Base-by-base conservation (phyloP, 2,888 invertebrate genomes). In the Andrena marginata region DNA sequence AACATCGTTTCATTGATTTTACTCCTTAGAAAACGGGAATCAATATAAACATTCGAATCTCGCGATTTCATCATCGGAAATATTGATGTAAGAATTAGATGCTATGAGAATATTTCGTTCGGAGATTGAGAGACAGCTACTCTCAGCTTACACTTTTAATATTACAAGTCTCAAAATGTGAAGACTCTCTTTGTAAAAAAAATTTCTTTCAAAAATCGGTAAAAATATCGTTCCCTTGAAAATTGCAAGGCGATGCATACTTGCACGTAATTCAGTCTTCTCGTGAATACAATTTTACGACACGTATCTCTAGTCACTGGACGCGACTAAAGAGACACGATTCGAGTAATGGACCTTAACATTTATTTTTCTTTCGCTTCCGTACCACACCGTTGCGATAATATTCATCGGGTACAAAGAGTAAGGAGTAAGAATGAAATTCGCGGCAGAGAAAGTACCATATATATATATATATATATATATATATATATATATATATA, bases 191-290 rank as follows among this genome's bases (percentile, higher is more conserved):
- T 73, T 35, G 56, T 20, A 74, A 64, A 86, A 86, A 42, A 16
- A 65, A 54, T 67, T 29, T 8, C 26, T 54, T 60, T 67, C 26
- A 49, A 60, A 62, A 72, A 67, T 2, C 51, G n/a, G 4, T 74
- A 72, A 70, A 48, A 67, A 62, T 72, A 71, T 48, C 16, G 51
- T 71, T 62, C 60, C 33, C 51, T 69, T 48, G 16, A 68, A 78
- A 76, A 75, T 75, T 35, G 2, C 26, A 75, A 75, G 67, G 69
- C 54, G 60, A 85, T 75, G 56, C 49, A 68, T 51, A 59, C 23
- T 75, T 76, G 74, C 62, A 77, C 75, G 49, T 54, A 72, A 77
- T 75, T 87, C 87, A 87, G 87, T 87, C 87, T 86, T 87, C 72
- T 54, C 16, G 16, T 63, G 42, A 42, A 76, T 87, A 87, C 33